A percentile compares a stretch with the other conserved stretches of the same genome.
Evolutionary conservation across 1,140 invertebrate species (phyloP).

Genomic region (Euwallacea fornicatus): DNA sequence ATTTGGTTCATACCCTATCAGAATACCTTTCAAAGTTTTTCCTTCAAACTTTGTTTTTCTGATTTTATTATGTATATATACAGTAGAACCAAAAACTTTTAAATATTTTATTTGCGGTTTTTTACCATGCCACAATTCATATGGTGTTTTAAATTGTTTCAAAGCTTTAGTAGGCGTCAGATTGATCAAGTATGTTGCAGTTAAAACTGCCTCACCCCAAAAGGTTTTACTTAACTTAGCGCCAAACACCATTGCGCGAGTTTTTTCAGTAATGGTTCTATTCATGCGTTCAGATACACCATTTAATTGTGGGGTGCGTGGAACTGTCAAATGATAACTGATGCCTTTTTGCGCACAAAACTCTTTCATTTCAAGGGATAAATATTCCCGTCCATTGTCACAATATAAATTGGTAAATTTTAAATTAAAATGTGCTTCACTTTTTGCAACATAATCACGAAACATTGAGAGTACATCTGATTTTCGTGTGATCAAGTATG

Average conservation of each 20-base stretch:
- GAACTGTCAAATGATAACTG: constrained; percentile 54
- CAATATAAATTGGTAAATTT: constrained; percentile 17
- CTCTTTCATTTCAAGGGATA: constrained; percentile 52
- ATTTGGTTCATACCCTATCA: too few relatives aligned
- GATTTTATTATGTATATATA: too few relatives aligned
- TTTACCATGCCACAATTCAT: too few relatives aligned
- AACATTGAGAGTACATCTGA: constrained; percentile 44
- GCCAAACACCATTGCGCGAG: constrained; percentile 51
- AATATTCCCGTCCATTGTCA: constrained; percentile 48
- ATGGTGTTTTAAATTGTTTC: too few relatives aligned
- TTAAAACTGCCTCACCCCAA: constrained; percentile 53
- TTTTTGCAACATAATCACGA: too few relatives aligned
- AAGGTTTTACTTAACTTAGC: constrained; percentile 46
- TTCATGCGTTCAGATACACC: constrained; percentile 57
- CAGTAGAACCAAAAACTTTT: too few relatives aligned
- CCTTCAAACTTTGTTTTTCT: too few relatives aligned
- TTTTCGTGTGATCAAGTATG: constrained; percentile 48
- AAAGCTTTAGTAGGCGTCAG: too few relatives aligned
- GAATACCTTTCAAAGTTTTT: too few relatives aligned
- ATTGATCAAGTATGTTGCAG: constrained; percentile 19
- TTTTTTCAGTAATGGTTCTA: constrained; percentile 54
- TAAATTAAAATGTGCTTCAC: constrained; percentile 42
- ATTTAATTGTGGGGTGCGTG: constrained; percentile 58
- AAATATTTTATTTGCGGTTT: too few relatives aligned
- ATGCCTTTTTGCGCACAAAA: constrained; percentile 55